Base-by-base conservation (phyloP, 2,113 vertebrate species). In the Archilochus colubris region DNA sequence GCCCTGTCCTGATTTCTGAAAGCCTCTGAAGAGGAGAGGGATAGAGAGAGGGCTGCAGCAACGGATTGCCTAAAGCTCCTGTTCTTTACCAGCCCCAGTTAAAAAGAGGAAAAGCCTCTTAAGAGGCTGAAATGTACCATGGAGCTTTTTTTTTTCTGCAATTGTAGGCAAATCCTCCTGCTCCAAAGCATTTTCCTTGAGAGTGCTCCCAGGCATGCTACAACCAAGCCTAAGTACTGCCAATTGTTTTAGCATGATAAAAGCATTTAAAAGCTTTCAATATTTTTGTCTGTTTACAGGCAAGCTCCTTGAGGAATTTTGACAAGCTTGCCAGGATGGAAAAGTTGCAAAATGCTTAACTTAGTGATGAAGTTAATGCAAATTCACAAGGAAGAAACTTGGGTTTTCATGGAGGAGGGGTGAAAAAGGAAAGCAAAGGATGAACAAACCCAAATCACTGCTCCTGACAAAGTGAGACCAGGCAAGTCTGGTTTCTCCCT, bases 181-280 rank as follows among this genome's bases (percentile, higher is more conserved):
- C 87, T 96, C 82, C 89, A 19, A 38, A 89, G 90, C 72, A 24
- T 92, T 61, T 70, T 93, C 55, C 87, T 73, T 54, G 58, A 94
- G 93, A 91, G 94, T 40, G 76, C 80, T 96, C 91, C 51, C 50
- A 92, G 75, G 76, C 93, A 73, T 1, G 58, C 91, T 80, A 46
- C 82, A 91, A 94, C 89, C 89, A 78, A 81, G 63, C 33, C 0
- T 27, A 75, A 95, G 92, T 57, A 48, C 75, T 83, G 86, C 59
- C 92, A 93, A 93, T 84, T 91, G 93, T 89, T 96, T 86, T 44
- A 94, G 85, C 94, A 62, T 8, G 82, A 91, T 78, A 96, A 96
- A 96, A 57, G 76, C 75, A 66, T 95, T 81, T 81, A 85, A 83
- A 91, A 92, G 93, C 94, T 92, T 72, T 87, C 94, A 88, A 82